phyloP scores from a whole-genome alignment of 2,113 vertebrate species.

The Dicentrarchus labrax region DNA sequence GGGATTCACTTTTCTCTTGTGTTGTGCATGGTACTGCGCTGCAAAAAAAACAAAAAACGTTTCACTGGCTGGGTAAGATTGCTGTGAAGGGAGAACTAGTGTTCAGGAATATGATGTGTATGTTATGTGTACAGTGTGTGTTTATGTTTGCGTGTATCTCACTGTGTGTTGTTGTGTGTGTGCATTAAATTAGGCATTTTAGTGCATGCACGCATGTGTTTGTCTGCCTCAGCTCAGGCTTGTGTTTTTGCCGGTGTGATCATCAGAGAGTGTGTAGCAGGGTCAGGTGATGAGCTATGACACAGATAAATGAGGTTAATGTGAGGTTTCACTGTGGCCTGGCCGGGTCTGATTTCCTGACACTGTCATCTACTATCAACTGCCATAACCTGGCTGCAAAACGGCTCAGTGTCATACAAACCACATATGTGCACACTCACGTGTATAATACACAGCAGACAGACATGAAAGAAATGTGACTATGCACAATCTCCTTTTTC shows the following conservation, averaged over 20 bases:
- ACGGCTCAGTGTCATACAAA: constrained; percentile 1
- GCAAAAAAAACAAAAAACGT: neutral
- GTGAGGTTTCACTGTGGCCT: constrained; percentile 58
- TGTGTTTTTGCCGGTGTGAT: constrained; percentile 9
- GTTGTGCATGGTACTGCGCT: neutral
- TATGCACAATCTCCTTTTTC: neutral
- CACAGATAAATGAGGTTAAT: constrained; percentile 77
- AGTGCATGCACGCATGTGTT: neutral
- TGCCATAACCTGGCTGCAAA: constrained; percentile 18
- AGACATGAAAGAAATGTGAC: neutral
- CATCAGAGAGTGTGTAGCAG: constrained; percentile 27
- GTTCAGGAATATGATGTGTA: neutral
- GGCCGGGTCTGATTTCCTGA: constrained; percentile 48
- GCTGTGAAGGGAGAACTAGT: neutral
- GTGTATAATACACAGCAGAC: neutral
- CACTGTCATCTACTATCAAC: constrained; percentile 35
- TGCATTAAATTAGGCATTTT: neutral
- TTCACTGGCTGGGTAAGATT: neutral
- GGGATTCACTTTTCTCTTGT: constrained; percentile 20
- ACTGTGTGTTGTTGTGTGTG: neutral
- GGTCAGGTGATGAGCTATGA: constrained; percentile 60
- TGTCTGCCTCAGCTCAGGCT: neutral
- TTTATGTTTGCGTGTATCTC: neutral
- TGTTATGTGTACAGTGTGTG: neutral
- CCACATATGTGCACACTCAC: neutral